Conservation (phyloP, 2,888 invertebrate genomes). For the Heliconius aoede region DNA sequence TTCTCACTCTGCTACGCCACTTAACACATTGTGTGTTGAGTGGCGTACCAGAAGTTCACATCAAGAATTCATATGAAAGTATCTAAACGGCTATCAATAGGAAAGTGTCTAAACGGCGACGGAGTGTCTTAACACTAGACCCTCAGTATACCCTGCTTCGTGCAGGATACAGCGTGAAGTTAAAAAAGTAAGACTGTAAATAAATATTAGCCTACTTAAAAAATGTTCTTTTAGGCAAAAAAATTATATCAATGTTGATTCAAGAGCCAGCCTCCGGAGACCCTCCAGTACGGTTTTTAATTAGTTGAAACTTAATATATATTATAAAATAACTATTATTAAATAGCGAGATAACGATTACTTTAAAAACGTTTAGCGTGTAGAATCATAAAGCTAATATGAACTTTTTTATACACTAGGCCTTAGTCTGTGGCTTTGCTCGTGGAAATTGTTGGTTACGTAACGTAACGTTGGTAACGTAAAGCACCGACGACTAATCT, state of each 20-base stretch:
- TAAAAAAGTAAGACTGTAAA: not conserved
- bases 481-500: no score
- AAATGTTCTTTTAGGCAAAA: not conserved
- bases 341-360: no score
- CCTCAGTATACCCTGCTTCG: no score
- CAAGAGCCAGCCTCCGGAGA: not conserved
- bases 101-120: no score
- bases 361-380: not conserved
- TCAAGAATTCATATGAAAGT: no score
- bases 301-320: not conserved
- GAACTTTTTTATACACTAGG: not conserved
- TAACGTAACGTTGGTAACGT: no score
- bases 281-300: constrained; percentile 3
- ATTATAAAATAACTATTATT: not conserved
- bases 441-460: not conserved
- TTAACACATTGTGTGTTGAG: no score
- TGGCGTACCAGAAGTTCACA: no score
- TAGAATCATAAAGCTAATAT: not conserved
- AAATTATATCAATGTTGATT: not conserved
- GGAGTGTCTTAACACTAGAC: no score
- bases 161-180: not conserved
- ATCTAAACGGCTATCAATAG: no score
- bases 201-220: not conserved
- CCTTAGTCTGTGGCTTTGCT: not conserved
- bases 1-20: no score